Base-by-base conservation (phyloP, 1,140 invertebrate genomes). In the Galendromus occidentalis region DNA sequence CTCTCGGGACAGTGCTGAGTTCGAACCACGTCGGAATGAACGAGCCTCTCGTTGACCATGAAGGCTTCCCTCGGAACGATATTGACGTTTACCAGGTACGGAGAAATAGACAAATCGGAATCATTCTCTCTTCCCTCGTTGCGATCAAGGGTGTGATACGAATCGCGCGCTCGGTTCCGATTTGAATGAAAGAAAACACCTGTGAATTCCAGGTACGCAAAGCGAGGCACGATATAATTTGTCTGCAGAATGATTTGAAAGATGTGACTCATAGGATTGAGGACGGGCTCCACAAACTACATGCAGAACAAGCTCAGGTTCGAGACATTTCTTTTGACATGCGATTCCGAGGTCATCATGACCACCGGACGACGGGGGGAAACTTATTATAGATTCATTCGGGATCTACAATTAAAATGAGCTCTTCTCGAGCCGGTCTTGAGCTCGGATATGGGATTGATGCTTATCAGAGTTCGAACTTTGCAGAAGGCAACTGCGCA, bases 161-260 rank as follows among this genome's bases (percentile, higher is more conserved):
- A n/a, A n/a, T n/a, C n/a, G n/a, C n/a, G n/a, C n/a, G n/a, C n/a
- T n/a, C 45, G 14, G 45, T 14, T 47, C 14, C 14, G 18, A 18
- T n/a, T 44, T 44, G 18, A 18, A 44, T n/a, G 42, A 44, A 47
- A 47, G 18, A 39, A 9, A 39, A 6, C 4, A 6, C 9, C 33
- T 28, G 45, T 47, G 18, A 28, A 4, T 47, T 59, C 33, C 33
- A 59, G 51, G 86, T 96, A 0, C 79, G 91, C 66, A 82, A 86
- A 75, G 86, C 90, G 0, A 80, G 90, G 42, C 85, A 91, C 72
- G 80, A 82, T 71, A 91, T 96, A 51, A 89, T 90, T 71, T 90
- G 85, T 76, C 76, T 94, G n/a, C 85, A 87, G 77, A 95, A 92
- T 79, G 91, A 95, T 75, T 83, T 87, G 71, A 89, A 87, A 75